These are phyloP conservation scores for Acanthiza pusilla DNA, from an alignment of 2,797 vertebrate species.

Conservation along the genomic window DNA sequence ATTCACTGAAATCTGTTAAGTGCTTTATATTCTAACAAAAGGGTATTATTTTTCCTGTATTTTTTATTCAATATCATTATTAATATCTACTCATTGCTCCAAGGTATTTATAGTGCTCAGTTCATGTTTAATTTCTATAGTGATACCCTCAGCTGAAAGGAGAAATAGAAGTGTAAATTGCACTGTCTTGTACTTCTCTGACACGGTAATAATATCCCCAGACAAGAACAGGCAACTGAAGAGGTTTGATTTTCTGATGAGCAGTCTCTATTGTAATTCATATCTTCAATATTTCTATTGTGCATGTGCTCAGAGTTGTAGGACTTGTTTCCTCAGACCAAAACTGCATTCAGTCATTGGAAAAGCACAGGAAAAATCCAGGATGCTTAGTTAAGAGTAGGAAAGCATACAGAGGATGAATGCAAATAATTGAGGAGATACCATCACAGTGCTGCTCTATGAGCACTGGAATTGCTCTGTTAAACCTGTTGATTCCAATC, in stretches of 20 bases:
- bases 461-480: not conserved
- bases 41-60: slow-evolving; percentile 2
- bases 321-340: not conserved
- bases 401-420: not conserved
- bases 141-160: not conserved
- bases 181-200: not conserved
- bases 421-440: not conserved
- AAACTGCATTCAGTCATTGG: not conserved
- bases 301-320: not conserved
- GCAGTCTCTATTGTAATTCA: not conserved
- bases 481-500: not conserved
- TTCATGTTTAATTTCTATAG: not conserved
- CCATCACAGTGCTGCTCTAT: not conserved
- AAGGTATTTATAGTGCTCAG: not conserved
- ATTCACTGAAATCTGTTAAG: not conserved
- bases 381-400: not conserved
- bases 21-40: slow-evolving; percentile 21
- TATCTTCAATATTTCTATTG: not conserved
- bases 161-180: not conserved
- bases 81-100: slow-evolving; percentile 24
- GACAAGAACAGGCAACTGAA: not conserved
- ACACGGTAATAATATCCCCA: not conserved
- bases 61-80: slow-evolving; percentile 29
- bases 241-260: slow-evolving; percentile 8
- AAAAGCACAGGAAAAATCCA: not conserved